phyloP scores from a whole-genome alignment of 1,140 invertebrate genomes.

The Mya arenaria region DNA sequence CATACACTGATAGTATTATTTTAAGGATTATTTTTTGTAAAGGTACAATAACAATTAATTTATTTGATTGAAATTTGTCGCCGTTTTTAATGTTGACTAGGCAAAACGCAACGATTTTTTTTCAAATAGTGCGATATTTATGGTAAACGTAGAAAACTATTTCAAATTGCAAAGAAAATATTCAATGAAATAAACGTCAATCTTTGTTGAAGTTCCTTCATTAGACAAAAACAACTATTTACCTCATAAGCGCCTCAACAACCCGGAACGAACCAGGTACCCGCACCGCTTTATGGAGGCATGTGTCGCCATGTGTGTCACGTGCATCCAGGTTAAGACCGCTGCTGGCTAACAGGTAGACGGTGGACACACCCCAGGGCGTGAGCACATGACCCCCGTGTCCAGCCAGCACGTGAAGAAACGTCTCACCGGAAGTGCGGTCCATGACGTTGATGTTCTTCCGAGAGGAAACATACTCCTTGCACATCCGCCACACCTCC shows the following conservation, averaged over 20 bases:
- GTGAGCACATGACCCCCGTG: constrained; percentile 29
- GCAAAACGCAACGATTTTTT: too few species aligned
- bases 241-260: constrained; percentile 54
- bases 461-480: constrained; percentile 31
- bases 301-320: constrained; percentile 54
- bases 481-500: constrained; percentile 33
- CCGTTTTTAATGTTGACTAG: too few species aligned
- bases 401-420: constrained; percentile 47
- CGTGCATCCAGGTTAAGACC: constrained; percentile 48
- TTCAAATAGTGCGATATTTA: too few species aligned
- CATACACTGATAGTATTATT: too few species aligned
- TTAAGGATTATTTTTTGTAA: too few species aligned
- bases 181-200: too few species aligned
- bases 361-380: constrained; percentile 13
- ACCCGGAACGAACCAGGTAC: constrained; percentile 27
- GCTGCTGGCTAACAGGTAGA: constrained; percentile 47
- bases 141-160: too few species aligned
- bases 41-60: too few species aligned
- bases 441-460: constrained; percentile 52
- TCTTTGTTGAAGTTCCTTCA: too few species aligned
- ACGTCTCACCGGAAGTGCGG: constrained; percentile 20
- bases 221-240: neutral
- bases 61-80: too few species aligned
- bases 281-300: constrained; percentile 44
- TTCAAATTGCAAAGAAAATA: too few species aligned